phyloP scores from a whole-genome alignment of 2,888 invertebrate species.

The Heteromurus nitidus region DNA sequence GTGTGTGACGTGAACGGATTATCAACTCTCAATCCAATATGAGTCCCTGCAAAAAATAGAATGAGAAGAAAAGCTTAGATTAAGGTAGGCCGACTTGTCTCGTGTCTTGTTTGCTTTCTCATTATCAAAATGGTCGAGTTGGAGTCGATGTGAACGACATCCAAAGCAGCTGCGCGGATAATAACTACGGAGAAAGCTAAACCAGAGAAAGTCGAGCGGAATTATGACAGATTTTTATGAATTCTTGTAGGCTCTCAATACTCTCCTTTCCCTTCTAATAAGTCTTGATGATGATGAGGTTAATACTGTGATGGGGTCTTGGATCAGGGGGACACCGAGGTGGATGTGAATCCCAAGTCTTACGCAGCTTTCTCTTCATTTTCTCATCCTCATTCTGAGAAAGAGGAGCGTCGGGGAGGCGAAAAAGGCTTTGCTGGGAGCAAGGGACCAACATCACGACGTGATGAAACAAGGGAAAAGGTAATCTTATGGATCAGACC shows the following conservation, averaged over 20 bases:
- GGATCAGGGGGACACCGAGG: too few relatives aligned
- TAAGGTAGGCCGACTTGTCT: not conserved
- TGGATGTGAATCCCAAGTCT: too few relatives aligned
- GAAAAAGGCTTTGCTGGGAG: too few relatives aligned
- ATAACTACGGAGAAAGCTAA: not conserved
- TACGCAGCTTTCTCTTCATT: too few relatives aligned
- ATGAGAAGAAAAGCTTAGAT: not conserved
- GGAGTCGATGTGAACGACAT: too few relatives aligned
- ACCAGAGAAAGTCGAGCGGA: not conserved
- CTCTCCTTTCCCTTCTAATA: not conserved
- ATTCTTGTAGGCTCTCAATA: too few relatives aligned
- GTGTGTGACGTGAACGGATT: not conserved
- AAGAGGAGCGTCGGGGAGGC: too few relatives aligned
- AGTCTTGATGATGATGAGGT: not conserved
- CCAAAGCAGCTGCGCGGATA: not conserved
- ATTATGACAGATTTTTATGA: not conserved
- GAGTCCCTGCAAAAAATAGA: not conserved
- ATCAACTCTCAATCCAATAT: not conserved
- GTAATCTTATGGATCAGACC: too few relatives aligned
- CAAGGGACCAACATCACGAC: too few relatives aligned
- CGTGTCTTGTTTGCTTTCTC: not conserved
- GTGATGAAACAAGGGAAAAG: too few relatives aligned
- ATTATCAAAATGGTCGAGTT: too few relatives aligned
- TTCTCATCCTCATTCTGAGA: too few relatives aligned
- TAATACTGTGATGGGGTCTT: constrained; percentile 3